Conservation (phyloP, 2,113 vertebrate species). For the Aptenodytes forsteri region DNA sequence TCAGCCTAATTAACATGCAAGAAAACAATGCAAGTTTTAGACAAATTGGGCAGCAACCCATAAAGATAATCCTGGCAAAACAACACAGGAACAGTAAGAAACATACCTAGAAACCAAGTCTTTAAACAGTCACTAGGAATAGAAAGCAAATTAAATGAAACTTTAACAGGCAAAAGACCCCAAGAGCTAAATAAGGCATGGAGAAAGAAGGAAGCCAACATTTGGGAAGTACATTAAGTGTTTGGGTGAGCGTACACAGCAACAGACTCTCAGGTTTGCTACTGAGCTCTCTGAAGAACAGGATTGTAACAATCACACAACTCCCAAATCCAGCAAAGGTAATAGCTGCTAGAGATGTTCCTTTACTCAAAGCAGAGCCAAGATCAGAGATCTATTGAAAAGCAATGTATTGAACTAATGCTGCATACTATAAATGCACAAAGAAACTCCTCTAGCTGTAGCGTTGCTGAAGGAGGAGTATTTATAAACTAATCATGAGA, state of each 20-base stretch:
- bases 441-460: background rate
- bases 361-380: background rate
- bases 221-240: background rate
- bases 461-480: background rate
- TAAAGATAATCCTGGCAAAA: background rate
- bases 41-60: background rate
- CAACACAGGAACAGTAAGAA: background rate
- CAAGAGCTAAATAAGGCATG: background rate
- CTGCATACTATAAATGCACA: background rate
- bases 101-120: background rate
- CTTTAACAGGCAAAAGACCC: background rate
- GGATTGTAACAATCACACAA: rapidly evolving
- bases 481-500: background rate
- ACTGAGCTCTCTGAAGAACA: background rate
- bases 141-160: background rate
- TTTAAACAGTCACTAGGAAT: background rate
- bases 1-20: background rate
- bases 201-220: background rate
- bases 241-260: background rate
- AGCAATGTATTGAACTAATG: background rate
- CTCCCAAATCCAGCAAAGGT: background rate
- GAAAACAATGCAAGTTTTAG: background rate
- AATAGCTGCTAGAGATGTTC: background rate
- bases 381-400: background rate
- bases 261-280: background rate